Conservation (phyloP, 2,888 invertebrate species). For the Campoplex capitator region DNA sequence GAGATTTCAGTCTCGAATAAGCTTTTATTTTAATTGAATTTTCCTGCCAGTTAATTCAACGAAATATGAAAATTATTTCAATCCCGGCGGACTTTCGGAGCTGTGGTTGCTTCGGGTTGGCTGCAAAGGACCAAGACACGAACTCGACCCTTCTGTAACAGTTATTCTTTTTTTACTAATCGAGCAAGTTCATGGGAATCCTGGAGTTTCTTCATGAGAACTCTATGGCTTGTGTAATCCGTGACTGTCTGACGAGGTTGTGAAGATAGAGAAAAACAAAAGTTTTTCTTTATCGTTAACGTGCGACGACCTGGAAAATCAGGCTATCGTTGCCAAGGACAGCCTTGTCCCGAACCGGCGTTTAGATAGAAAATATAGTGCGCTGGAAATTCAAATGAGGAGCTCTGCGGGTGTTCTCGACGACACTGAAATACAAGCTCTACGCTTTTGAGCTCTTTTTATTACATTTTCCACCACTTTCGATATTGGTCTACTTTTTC, state of each 20-base stretch:
- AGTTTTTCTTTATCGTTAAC: slow-evolving; percentile 57
- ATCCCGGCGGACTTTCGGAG: neutral
- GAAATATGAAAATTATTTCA: neutral
- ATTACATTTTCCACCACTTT: neutral
- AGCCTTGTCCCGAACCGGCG: slow-evolving; percentile 71
- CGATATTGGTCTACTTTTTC: neutral
- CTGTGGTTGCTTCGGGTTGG: neutral
- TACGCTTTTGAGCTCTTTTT: slow-evolving; percentile 16
- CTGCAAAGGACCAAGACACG: neutral
- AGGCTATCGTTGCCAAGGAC: slow-evolving; percentile 74
- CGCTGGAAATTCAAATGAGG: slow-evolving; percentile 53
- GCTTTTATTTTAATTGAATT: slow-evolving; percentile 12
- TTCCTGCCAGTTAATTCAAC: neutral
- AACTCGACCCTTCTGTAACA: neutral
- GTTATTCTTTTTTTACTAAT: neutral
- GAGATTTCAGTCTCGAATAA: neutral
- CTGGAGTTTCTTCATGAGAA: slow-evolving; percentile 1
- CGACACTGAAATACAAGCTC: slow-evolving; percentile 24
- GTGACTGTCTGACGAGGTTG: slow-evolving; percentile 7
- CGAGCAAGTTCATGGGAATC: neutral
- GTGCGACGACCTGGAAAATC: slow-evolving; percentile 75
- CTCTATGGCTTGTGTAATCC: slow-evolving; percentile 5
- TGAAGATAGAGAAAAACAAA: neutral
- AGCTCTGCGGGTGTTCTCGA: slow-evolving; percentile 53
- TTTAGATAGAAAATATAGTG: neutral